Evolutionary conservation across 2,888 invertebrate genomes (phyloP).

Genomic region (Sericinus montela): DNA sequence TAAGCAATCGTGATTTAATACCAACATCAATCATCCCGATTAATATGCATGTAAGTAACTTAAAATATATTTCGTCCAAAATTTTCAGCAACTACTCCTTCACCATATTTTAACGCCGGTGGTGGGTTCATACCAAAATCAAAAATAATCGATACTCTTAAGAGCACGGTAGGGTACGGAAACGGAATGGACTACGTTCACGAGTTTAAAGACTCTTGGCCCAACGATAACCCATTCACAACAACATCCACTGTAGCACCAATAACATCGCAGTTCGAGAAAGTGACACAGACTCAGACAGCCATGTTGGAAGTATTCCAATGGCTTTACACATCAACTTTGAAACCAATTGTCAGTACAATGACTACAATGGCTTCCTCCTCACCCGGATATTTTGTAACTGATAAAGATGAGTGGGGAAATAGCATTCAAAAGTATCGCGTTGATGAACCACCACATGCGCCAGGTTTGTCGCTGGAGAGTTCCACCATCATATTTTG

Average conservation of each 20-base stretch:
- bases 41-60: slow-evolving; percentile 50
- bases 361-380: slow-evolving; percentile 55
- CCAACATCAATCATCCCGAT: slow-evolving; percentile 4
- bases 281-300: slow-evolving; percentile 71
- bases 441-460: slow-evolving; percentile 75
- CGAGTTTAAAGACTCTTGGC: slow-evolving; percentile 66
- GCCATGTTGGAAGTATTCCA: slow-evolving; percentile 76
- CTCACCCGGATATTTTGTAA: slow-evolving; percentile 51
- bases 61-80: slow-evolving; percentile 55
- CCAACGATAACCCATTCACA: slow-evolving; percentile 74
- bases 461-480: slow-evolving; percentile 76
- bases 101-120: slow-evolving; percentile 67
- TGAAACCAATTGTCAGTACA: slow-evolving; percentile 66
- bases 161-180: slow-evolving; percentile 71
- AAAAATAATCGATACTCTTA: slow-evolving; percentile 71
- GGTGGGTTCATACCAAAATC: slow-evolving; percentile 69
- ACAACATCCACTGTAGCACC: slow-evolving; percentile 66
- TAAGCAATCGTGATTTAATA: slow-evolving; percentile 15
- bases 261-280: slow-evolving; percentile 62
- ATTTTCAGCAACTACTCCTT: slow-evolving; percentile 72
- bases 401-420: slow-evolving; percentile 70
- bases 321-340: slow-evolving; percentile 70
- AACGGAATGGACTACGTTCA: slow-evolving; percentile 59
- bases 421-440: slow-evolving; percentile 73
- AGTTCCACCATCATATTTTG: slow-evolving; percentile 55